Percentiles rank a stretch among this genome's conserved stretches.
Evolutionary conservation across 2,797 vertebrate genomes (phyloP).

Genomic region (Neostethus bicornis): DNA sequence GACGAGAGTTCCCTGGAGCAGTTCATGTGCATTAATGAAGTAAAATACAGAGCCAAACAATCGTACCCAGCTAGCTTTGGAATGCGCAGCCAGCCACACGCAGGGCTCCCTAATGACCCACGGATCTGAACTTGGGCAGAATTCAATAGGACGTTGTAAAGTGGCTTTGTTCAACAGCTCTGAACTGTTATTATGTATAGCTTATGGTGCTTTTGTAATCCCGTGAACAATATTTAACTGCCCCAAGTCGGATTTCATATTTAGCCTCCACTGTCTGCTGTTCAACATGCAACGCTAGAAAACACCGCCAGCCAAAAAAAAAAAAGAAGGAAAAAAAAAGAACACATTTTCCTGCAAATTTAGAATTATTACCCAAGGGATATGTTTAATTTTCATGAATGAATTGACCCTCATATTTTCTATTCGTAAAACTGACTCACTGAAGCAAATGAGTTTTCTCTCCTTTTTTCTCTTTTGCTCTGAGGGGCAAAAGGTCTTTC

Average conservation of each 20-base stretch:
- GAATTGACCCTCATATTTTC: conserved; percentile 61
- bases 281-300: conserved; percentile 47
- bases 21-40: conserved; percentile 80
- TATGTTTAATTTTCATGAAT: conserved; percentile 71
- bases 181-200: conserved; percentile 59
- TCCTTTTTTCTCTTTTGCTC: conserved; percentile 40
- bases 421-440: conserved; percentile 61
- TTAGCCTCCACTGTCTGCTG: conserved; percentile 41
- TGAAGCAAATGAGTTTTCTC: conserved; percentile 66
- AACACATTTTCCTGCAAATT: conserved; percentile 63
- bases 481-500: conserved; percentile 64
- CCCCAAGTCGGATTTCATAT: conserved; percentile 64
- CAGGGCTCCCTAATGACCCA: conserved; percentile 73
- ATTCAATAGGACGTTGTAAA: conserved; percentile 68
- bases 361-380: conserved; percentile 65
- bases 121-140: conserved; percentile 61
- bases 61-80: conserved; percentile 58
- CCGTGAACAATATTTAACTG: conserved; percentile 63
- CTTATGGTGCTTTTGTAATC: conserved; percentile 62
- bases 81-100: conserved; percentile 64
- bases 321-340: conserved; percentile 17
- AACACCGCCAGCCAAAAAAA: conserved; percentile 40
- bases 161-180: conserved; percentile 68
- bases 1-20: conserved; percentile 69
- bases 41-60: conserved; percentile 75